Evolutionary conservation across 2,113 vertebrate genomes (phyloP).

Genomic region (Murina feae): DNA sequence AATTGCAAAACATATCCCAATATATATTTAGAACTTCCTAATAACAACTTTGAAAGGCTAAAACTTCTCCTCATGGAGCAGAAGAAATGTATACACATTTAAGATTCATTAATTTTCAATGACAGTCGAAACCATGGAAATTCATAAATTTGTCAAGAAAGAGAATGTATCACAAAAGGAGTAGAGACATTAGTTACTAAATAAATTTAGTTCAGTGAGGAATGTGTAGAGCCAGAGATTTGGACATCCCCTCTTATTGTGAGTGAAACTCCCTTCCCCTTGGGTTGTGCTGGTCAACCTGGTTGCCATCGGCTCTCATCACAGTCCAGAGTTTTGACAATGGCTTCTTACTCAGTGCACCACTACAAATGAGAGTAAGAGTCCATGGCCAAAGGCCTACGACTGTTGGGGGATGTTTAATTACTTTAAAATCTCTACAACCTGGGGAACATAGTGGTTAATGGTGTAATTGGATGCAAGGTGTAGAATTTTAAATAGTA

Average conservation of each 20-base stretch:
- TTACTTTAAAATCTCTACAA: slow-evolving; percentile 78
- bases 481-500: slow-evolving; percentile 78
- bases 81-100: not conserved
- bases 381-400: slow-evolving; percentile 57
- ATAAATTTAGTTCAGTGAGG: not conserved
- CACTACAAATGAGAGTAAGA: not conserved
- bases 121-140: not conserved
- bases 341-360: not conserved
- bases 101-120: not conserved
- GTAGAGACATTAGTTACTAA: not conserved
- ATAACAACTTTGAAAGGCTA: not conserved
- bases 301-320: not conserved
- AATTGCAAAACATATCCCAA: not conserved
- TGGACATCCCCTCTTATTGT: not conserved
- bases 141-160: not conserved
- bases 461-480: slow-evolving; percentile 77
- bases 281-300: not conserved
- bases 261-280: rapidly evolving
- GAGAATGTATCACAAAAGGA: not conserved
- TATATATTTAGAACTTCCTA: not conserved
- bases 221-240: not conserved
- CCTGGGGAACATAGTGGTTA: slow-evolving; percentile 80
- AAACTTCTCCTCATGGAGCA: not conserved
- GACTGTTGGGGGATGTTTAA: slow-evolving; percentile 78
- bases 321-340: not conserved